These are phyloP conservation scores for Coryphaenoides rupestris DNA, from an alignment of 2,113 vertebrate genomes.

Conservation along the genomic window DNA sequence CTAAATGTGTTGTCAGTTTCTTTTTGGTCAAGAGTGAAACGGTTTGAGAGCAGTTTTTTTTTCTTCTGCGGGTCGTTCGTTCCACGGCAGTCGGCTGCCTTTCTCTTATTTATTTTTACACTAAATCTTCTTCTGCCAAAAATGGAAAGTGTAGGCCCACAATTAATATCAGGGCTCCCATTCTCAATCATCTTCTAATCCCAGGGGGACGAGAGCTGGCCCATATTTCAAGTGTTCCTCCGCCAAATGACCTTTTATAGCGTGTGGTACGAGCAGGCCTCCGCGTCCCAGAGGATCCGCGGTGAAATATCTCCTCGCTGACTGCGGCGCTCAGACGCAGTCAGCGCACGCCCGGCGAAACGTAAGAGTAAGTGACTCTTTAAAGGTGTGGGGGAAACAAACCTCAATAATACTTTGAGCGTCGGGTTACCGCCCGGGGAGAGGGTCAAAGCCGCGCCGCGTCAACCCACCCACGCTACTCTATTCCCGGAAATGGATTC, in stretches of 20 bases:
- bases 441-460: conserved; percentile 1
- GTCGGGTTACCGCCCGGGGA: conserved; percentile 23
- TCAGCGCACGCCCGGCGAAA: conserved; percentile 28
- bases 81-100: too few species aligned
- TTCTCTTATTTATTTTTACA: too few species aligned
- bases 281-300: conserved; percentile 20
- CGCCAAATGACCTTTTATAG: conserved; percentile 1
- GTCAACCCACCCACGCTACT: conserved; percentile 11
- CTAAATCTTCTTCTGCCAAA: neutral
- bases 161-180: conserved; percentile 1
- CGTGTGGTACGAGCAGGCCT: conserved; percentile 22
- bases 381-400: conserved; percentile 54
- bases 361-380: conserved; percentile 41
- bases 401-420: conserved; percentile 32
- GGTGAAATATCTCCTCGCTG: conserved; percentile 33
- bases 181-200: conserved; percentile 6
- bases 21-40: too few species aligned
- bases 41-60: too few species aligned
- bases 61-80: too few species aligned
- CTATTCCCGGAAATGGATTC: conserved; percentile 29
- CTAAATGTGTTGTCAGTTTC: too few species aligned
- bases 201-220: conserved; percentile 8
- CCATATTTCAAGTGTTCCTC: conserved; percentile 19
- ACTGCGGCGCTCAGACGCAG: conserved; percentile 10
- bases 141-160: conserved; percentile 15